Conservation (phyloP, 92 coral and sea anemone genomes). For the Parazoanthus atlanticus region DNA sequence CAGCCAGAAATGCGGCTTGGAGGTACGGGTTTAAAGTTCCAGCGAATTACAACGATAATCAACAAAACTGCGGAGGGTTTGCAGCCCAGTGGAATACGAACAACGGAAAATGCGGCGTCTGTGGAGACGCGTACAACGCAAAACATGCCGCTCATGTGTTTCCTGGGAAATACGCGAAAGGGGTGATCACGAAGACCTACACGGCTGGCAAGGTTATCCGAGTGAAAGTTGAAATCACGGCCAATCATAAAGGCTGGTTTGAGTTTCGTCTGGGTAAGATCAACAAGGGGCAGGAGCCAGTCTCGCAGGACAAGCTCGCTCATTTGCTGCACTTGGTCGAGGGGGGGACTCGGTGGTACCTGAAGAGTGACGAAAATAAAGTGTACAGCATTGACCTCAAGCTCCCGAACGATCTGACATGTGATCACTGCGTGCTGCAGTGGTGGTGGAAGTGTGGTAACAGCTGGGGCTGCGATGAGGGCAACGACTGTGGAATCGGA, state of each 20-base stretch:
- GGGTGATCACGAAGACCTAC: not conserved
- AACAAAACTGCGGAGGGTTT: slow-evolving; percentile 45
- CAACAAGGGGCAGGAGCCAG: not conserved
- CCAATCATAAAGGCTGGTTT: slow-evolving; percentile 24
- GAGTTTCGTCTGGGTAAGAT: slow-evolving; percentile 38
- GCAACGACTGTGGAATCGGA: not conserved
- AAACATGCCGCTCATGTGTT: not conserved
- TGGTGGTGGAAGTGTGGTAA: slow-evolving; percentile 57
- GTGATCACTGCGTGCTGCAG: slow-evolving; percentile 51
- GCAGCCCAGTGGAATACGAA: slow-evolving; percentile 42
- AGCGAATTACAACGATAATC: slow-evolving; percentile 39
- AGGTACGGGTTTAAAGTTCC: slow-evolving; percentile 26
- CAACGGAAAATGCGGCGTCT: slow-evolving; percentile 52
- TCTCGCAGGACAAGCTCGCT: slow-evolving; percentile 31
- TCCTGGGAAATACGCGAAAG: slow-evolving; percentile 18
- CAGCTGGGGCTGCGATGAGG: slow-evolving; percentile 25
- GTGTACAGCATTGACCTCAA: slow-evolving; percentile 27
- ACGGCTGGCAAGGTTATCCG: not conserved
- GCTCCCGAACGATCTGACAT: slow-evolving; percentile 38
- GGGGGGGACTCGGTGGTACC: slow-evolving; percentile 30
- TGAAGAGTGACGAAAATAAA: not conserved
- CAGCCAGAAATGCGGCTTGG: slow-evolving; percentile 32
- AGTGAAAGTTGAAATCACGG: slow-evolving; percentile 14
- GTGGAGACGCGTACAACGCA: slow-evolving; percentile 52
- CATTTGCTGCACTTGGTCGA: slow-evolving; percentile 9